A percentile compares a stretch with the other conserved stretches of the same genome.
Conservation (phyloP, 1,140 invertebrate genomes). For the Cherax destructor region DNA sequence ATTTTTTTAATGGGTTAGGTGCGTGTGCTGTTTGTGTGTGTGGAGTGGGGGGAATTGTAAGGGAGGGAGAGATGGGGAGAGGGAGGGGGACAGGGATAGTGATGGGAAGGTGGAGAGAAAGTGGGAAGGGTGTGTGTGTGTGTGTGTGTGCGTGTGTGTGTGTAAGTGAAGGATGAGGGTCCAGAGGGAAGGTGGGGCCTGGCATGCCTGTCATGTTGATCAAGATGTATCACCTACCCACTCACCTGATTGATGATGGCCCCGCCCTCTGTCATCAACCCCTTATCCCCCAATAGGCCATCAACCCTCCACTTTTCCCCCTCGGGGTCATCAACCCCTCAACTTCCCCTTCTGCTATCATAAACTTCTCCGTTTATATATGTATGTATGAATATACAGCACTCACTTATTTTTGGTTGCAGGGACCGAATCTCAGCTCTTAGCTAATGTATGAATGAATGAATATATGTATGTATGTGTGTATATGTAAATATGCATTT, state of each 20-base stretch:
- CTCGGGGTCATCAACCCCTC: background rate
- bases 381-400: background rate
- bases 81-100: background rate
- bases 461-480: background rate
- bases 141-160: background rate
- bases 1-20: too few relatives aligned
- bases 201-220: background rate
- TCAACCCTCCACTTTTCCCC: background rate
- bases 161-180: background rate
- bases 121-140: background rate
- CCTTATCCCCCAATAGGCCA: background rate
- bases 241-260: background rate
- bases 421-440: too few relatives aligned
- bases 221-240: background rate
- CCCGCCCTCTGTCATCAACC: background rate
- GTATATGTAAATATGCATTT: background rate
- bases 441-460: background rate
- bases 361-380: background rate
- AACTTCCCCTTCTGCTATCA: background rate
- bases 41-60: background rate
- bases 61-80: background rate
- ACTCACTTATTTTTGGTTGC: background rate
- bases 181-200: background rate
- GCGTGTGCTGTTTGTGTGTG: too few relatives aligned
- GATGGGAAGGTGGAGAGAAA: background rate